Conservation (phyloP, 2,888 invertebrate species). For the Pristionchus fissidentatus region DNA sequence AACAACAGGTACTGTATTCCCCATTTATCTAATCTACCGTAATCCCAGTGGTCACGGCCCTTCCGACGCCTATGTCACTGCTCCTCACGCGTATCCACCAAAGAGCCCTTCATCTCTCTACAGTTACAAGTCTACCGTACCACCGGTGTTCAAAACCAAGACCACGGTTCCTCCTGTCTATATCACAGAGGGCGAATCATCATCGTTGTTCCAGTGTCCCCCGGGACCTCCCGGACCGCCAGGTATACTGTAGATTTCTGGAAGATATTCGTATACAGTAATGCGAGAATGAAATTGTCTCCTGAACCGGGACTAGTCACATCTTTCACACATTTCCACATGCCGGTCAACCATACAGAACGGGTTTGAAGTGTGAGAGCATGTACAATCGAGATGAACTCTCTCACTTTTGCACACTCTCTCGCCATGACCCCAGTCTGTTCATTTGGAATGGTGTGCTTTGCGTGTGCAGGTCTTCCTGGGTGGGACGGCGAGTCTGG, state of each 20-base stretch:
- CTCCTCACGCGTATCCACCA: neutral
- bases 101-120: neutral
- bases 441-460: no score
- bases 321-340: no score
- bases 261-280: neutral
- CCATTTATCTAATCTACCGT: neutral
- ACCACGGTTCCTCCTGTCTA: no score
- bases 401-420: no score
- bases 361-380: no score
- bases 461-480: neutral
- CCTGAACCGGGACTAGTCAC: no score
- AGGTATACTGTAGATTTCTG: constrained; percentile 1
- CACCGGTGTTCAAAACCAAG: no score
- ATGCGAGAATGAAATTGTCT: no score
- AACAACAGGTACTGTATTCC: neutral
- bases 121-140: no score
- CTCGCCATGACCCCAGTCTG: no score
- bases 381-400: no score
- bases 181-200: neutral
- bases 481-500: constrained; percentile 36
- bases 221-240: constrained; percentile 34
- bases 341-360: no score
- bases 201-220: neutral
- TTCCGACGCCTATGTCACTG: neutral
- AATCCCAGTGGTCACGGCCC: neutral